Evolutionary conservation across 1,140 invertebrate species (phyloP).

Genomic region (Heliconius nattereri): DNA sequence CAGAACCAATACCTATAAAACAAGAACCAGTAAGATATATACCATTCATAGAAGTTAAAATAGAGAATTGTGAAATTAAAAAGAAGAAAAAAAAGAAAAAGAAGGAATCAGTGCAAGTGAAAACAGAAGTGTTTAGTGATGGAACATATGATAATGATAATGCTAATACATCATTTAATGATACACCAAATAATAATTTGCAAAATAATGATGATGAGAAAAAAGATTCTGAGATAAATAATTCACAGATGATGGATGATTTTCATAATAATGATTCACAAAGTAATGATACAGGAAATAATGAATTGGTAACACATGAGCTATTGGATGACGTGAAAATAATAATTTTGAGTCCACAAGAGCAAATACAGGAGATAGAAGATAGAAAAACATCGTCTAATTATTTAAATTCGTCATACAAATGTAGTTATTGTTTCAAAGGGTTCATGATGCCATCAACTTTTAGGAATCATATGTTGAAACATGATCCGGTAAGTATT

Average conservation of each 20-base stretch:
- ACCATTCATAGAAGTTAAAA: slow-evolving; percentile 20
- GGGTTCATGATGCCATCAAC: slow-evolving; percentile 54
- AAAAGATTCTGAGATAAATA: slow-evolving; percentile 23
- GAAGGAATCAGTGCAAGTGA: slow-evolving; percentile 16
- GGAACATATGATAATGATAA: neutral
- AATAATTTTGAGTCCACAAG: slow-evolving; percentile 47
- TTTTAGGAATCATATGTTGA: slow-evolving; percentile 57
- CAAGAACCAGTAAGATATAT: slow-evolving; percentile 20
- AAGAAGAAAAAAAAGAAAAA: slow-evolving; percentile 37
- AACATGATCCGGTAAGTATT: slow-evolving; percentile 58
- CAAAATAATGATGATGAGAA: neutral
- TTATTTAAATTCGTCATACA: slow-evolving; percentile 55
- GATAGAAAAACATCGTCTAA: slow-evolving; percentile 51
- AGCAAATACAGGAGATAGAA: slow-evolving; percentile 56
- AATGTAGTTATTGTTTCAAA: slow-evolving; percentile 62
- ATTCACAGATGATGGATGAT: neutral
- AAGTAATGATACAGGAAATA: neutral
- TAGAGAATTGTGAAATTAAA: slow-evolving; percentile 10
- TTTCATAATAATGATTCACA: neutral
- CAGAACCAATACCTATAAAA: slow-evolving; percentile 30
- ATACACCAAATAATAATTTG: neutral
- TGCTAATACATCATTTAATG: slow-evolving; percentile 19
- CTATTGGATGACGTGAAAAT: slow-evolving; percentile 46
- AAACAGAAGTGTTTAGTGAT: slow-evolving; percentile 31
- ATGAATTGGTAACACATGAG: neutral